These are phyloP conservation scores for Pseudomyrmex pallidus DNA, from an alignment of 1,140 invertebrate species.

Conservation along the genomic window DNA sequence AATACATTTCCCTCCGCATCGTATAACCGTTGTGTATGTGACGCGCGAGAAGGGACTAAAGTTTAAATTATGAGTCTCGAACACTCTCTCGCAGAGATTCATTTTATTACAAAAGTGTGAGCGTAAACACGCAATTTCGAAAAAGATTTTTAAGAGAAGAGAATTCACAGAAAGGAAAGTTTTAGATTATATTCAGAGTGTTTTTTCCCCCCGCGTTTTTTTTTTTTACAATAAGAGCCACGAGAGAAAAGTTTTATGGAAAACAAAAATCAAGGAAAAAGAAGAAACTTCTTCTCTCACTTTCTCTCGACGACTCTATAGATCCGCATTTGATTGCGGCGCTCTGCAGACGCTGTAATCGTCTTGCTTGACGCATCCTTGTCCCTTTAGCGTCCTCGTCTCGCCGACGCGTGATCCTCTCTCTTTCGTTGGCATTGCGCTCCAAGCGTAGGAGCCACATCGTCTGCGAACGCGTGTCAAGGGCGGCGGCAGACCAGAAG, in stretches of 20 bases:
- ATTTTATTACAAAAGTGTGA: neutral
- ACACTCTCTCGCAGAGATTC: neutral
- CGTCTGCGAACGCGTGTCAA: conserved; percentile 79
- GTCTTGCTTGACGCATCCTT: conserved; percentile 45
- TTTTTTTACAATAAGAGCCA: neutral
- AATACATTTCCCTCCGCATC: neutral
- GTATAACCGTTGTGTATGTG: neutral
- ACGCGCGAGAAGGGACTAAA: neutral
- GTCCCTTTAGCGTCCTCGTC: conserved; percentile 33
- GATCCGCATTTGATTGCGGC: conserved; percentile 41
- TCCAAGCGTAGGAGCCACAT: conserved; percentile 44
- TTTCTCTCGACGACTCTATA: neutral
- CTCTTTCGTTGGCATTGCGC: conserved; percentile 55
- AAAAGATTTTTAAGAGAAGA: neutral
- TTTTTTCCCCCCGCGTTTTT: neutral
- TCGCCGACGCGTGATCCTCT: conserved; percentile 29
- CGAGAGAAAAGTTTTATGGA: too few relatives aligned
- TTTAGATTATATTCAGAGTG: neutral
- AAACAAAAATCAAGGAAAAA: too few relatives aligned
- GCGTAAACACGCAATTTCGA: neutral
- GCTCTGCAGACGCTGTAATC: conserved; percentile 13
- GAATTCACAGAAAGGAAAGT: neutral
- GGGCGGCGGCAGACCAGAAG: conserved; percentile 80
- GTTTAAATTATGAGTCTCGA: conserved; percentile 31
- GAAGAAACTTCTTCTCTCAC: neutral